These are phyloP conservation scores for Heliopora coerulea DNA, from an alignment of 92 coral and sea anemone genomes.

Conservation along the genomic window DNA sequence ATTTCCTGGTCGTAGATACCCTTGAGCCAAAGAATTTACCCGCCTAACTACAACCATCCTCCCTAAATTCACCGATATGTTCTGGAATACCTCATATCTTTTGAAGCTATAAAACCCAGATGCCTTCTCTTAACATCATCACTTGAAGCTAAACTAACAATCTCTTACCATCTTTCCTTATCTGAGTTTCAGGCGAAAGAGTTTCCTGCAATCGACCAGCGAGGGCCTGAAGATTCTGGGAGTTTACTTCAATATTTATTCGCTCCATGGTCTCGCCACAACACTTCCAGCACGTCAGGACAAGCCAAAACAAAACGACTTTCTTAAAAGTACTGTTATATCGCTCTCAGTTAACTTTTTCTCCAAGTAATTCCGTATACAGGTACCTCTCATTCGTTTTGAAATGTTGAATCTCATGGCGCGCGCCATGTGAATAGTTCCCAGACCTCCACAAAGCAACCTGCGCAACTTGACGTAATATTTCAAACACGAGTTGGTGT, in stretches of 20 bases:
- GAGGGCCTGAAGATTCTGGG: conserved; percentile 62
- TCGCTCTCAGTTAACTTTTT: background rate
- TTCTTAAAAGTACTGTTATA: background rate
- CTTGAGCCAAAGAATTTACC: no score
- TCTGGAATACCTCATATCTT: no score
- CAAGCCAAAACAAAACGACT: background rate
- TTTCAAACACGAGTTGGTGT: no score
- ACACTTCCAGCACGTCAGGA: background rate
- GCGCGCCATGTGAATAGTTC: conserved; percentile 25
- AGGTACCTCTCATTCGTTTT: background rate
- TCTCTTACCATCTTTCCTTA: conserved; percentile 79
- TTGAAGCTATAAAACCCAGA: no score
- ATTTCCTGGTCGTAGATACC: no score
- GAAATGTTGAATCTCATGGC: conserved; percentile 24
- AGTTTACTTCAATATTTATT: conserved; percentile 50
- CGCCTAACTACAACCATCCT: no score
- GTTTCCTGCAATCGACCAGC: conserved; percentile 75
- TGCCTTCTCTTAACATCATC: no score
- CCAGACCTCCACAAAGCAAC: no score
- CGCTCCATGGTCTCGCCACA: background rate
- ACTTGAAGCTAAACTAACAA: no score
- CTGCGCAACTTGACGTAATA: no score
- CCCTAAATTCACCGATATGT: no score
- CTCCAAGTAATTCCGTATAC: background rate
- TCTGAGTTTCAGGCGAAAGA: conserved; percentile 67